A percentile compares a stretch with the other conserved stretches of the same genome.
These are phyloP conservation scores for Protonibea diacanthus DNA, from an alignment of 2,797 vertebrate genomes.

Conservation along the genomic window DNA sequence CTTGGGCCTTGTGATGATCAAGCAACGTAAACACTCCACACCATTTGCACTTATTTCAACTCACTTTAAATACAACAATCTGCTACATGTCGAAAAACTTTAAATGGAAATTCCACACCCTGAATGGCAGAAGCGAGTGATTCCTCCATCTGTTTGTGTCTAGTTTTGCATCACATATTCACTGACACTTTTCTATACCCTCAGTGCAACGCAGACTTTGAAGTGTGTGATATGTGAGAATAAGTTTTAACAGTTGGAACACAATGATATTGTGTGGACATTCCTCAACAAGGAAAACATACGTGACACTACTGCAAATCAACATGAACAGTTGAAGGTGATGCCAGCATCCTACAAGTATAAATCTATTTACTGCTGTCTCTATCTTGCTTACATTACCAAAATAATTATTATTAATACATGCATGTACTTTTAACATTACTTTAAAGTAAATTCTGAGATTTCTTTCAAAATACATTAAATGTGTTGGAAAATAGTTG, in stretches of 20 bases:
- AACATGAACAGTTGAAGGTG: background rate
- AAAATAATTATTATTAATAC: background rate
- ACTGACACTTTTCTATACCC: slow-evolving; percentile 18
- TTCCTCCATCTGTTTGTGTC: slow-evolving; percentile 37
- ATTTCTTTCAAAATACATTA: no score
- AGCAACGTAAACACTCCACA: slow-evolving; percentile 33
- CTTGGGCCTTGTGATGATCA: slow-evolving; percentile 42
- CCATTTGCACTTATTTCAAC: slow-evolving; percentile 54
- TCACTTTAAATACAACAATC: slow-evolving; percentile 52
- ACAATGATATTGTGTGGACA: slow-evolving; percentile 2
- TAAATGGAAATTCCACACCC: slow-evolving; percentile 49
- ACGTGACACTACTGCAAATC: slow-evolving; percentile 9
- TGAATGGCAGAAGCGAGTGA: slow-evolving; percentile 18
- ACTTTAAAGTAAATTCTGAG: no score
- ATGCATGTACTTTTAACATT: background rate
- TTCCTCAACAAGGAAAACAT: background rate
- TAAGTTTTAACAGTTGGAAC: slow-evolving; percentile 1
- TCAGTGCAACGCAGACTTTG: background rate
- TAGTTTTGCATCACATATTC: slow-evolving; percentile 18
- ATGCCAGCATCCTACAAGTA: background rate
- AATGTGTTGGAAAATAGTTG: no score
- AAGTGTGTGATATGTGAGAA: background rate
- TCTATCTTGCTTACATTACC: background rate
- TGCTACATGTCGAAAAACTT: slow-evolving; percentile 35
- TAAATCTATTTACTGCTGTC: slow-evolving; percentile 4